A percentile compares a stretch with the other conserved stretches of the same genome.
Evolutionary conservation across 2,113 vertebrate species (phyloP).

Genomic region (human (Homo sapiens)): GRCh38 chr1:2336501-2337000

Average conservation of each 20-base stretch:
- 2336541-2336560: neutral
- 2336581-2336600: neutral
- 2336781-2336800: constrained; percentile 69
- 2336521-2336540: rapidly evolving
- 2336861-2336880: neutral
- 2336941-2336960: rapidly evolving
- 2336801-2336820: constrained; percentile 23
- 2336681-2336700: rapidly evolving
- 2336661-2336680: rapidly evolving
- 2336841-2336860: neutral
- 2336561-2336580: neutral
- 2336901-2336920: rapidly evolving
- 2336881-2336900: neutral
- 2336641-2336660: no score
- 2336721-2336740: constrained; percentile 30
- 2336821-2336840: neutral
- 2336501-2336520: rapidly evolving
- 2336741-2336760: constrained; percentile 25
- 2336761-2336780: constrained; percentile 70
- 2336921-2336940: neutral
- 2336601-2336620: neutral
- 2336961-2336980: neutral
- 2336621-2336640: rapidly evolving
- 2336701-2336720: constrained; percentile 54
- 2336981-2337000: neutral